Evolutionary conservation across 2,888 invertebrate genomes (phyloP), one percentile per base, ranked within the genome.

Genomic region (Autographa gamma): DNA sequence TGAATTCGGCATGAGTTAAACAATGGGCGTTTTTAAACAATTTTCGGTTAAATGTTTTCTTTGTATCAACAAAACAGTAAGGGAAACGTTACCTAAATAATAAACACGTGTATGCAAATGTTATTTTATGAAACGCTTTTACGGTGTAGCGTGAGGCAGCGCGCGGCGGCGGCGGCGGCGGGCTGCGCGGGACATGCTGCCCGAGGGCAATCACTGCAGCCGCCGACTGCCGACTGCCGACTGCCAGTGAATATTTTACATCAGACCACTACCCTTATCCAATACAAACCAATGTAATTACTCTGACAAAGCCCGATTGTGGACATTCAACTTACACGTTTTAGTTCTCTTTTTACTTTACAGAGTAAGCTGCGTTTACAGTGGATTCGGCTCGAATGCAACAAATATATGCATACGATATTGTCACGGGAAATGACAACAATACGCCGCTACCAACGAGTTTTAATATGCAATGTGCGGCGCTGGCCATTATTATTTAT

Each of bases 121-220:
- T 78, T 76, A 70, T 66, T 78, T 76, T 73, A 74, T 69, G 74
- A 63, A 69, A 72, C 60, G 18, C 25, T 79, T 76, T 71, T 66
- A 79, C 60, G 41, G 54, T 63, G 60, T 25, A 66, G 58, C 38
- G 43, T 56, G 58, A 16, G 41, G 19, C 19, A 52, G 19, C 18
- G 48, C 6, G 60, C 67, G n/a, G 34, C 60, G 25, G 48, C 14
- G 14, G 25, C 34, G 56, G 76, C 66, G 64, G 65, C n/a, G 68
- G 60, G 58, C 31, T 56, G 68, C 62, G 67, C 67, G 74, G 69
- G 80, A 76, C 69, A 66, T 67, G 56, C 61, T 66, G 77, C 72
- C 70, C 63, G 70, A 54, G 43, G 71, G 70, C 80, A 78, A 81
- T 80, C 74, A 76, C 79, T 83, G 76, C 81, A 79, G 59, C 76